A percentile compares a stretch with the other conserved stretches of the same genome.
Conservation (phyloP, 2,797 vertebrate species). For the Lepus townsendii region DNA sequence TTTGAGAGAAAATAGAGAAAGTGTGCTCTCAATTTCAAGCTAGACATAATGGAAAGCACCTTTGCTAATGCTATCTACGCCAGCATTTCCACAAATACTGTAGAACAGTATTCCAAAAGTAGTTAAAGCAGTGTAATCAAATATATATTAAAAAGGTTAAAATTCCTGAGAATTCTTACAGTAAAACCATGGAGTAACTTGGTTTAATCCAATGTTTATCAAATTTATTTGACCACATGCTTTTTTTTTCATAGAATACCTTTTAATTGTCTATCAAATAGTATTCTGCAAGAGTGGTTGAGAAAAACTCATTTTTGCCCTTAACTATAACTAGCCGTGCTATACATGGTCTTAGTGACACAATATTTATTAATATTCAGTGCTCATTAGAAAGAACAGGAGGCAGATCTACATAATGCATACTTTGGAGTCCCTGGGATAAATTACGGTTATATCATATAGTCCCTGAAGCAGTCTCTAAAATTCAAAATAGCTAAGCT, state of each 20-base stretch:
- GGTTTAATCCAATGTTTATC: neutral
- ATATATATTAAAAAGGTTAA: constrained; percentile 15
- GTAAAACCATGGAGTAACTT: constrained; percentile 4
- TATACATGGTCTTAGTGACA: neutral
- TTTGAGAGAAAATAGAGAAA: neutral
- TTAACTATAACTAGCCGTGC: neutral
- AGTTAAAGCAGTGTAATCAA: constrained; percentile 35
- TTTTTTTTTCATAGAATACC: neutral
- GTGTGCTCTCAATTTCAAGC: neutral
- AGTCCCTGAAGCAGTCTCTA: neutral
- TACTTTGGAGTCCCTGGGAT: neutral
- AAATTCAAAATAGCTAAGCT: neutral
- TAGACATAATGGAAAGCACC: neutral
- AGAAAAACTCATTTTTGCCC: neutral
- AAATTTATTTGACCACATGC: neutral
- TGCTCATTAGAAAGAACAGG: neutral
- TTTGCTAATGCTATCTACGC: neutral
- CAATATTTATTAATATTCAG: neutral
- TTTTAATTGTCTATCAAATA: neutral
- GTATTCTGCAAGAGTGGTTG: neutral
- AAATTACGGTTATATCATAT: neutral
- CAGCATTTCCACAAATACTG: neutral
- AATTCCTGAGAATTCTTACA: neutral
- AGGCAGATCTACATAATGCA: neutral
- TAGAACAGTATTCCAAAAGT: neutral